These are phyloP conservation scores for Allygus modestus DNA, from an alignment of 2,888 invertebrate genomes.

Conservation along the genomic window DNA sequence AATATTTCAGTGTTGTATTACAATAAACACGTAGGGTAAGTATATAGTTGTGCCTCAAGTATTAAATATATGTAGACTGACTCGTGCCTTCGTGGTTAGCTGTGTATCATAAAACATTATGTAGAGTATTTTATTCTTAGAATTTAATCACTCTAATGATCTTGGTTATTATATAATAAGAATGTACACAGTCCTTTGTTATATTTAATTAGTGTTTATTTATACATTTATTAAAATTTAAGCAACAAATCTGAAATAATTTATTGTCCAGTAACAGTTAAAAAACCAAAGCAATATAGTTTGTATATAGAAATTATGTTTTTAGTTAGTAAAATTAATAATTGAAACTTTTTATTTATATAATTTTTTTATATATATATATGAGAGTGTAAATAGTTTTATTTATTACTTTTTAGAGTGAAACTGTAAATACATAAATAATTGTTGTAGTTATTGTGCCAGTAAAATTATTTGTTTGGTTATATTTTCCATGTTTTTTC, in stretches of 20 bases:
- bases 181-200: neutral
- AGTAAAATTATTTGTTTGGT: neutral
- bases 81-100: neutral
- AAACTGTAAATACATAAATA: neutral
- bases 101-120: neutral
- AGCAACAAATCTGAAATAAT: neutral
- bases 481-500: neutral
- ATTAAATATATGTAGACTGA: neutral
- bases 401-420: neutral
- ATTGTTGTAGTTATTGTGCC: neutral
- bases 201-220: neutral
- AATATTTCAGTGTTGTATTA: neutral
- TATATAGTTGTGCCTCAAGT: neutral
- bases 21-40: neutral
- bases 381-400: neutral
- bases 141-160: neutral
- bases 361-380: neutral
- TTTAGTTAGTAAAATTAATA: neutral
- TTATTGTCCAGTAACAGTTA: neutral
- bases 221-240: neutral
- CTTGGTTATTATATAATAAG: neutral
- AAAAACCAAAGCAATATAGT: slow-evolving; percentile 9
- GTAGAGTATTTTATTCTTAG: neutral
- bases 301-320: neutral
- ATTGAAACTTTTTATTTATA: too few species aligned